Evolutionary conservation across 2,113 vertebrate species (phyloP).

Genomic region (Dasyornis broadbenti): DNA sequence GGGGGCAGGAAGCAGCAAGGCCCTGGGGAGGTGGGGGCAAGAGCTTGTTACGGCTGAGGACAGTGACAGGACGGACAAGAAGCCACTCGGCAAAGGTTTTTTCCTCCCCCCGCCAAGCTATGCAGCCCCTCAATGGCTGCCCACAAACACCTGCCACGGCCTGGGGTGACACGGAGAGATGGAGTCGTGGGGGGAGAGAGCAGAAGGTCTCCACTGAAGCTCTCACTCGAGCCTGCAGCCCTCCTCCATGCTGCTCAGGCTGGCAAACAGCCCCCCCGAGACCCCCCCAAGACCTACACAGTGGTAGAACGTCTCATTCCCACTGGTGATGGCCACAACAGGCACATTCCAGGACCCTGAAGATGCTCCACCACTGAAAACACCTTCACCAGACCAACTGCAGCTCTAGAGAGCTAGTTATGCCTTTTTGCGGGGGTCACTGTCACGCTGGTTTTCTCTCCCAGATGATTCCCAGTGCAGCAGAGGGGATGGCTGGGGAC

Average conservation of each 20-base stretch:
- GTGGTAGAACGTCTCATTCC: not conserved
- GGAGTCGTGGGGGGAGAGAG: not conserved
- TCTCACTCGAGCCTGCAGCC: not conserved
- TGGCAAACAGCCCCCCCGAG: not conserved
- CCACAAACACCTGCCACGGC: not conserved
- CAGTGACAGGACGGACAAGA: not conserved
- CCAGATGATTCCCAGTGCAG: not conserved
- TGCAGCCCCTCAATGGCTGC: not conserved
- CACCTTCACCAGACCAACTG: not conserved
- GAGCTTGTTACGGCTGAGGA: not conserved
- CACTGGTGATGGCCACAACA: rapidly evolving
- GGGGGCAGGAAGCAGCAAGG: not conserved
- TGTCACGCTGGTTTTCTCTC: not conserved
- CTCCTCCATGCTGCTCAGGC: not conserved
- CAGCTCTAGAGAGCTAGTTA: not conserved
- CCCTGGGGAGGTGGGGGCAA: not conserved
- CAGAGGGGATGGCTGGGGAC: not conserved
- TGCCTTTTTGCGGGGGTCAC: not conserved
- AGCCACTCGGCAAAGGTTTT: not conserved
- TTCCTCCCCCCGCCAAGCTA: too few species aligned
- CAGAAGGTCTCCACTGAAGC: not conserved
- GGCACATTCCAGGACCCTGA: not conserved
- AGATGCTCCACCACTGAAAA: not conserved
- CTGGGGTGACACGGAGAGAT: rapidly evolving
- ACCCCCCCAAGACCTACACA: rapidly evolving